phyloP scores from a whole-genome alignment of 2,113 vertebrate genomes.

The Orycteropus afer region DNA sequence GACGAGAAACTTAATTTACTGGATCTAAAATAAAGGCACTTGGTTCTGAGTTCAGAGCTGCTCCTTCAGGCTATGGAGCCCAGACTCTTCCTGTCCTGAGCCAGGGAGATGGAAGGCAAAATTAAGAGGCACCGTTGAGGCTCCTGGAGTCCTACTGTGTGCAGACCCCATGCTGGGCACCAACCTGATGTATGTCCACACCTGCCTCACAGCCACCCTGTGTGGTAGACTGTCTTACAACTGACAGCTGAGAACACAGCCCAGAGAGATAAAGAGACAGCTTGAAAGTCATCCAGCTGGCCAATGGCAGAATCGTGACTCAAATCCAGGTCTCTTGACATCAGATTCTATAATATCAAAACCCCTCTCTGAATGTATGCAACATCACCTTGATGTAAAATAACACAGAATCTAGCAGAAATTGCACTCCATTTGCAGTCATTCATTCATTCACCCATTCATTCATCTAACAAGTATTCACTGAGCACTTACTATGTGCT shows the following conservation, averaged over 20 bases:
- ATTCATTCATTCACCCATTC: not conserved
- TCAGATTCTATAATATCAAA: not conserved
- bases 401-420: not conserved
- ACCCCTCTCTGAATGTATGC: fast-evolving
- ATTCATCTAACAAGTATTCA: not conserved
- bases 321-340: not conserved
- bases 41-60: not conserved
- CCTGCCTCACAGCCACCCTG: fast-evolving
- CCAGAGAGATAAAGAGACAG: not conserved
- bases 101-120: not conserved
- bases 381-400: fast-evolving
- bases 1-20: constrained; percentile 54
- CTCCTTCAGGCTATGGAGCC: not conserved
- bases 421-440: not conserved
- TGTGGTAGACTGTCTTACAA: fast-evolving
- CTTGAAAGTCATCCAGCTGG: not conserved
- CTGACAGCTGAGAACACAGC: not conserved
- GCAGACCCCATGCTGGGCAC: not conserved
- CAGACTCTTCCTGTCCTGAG: not conserved
- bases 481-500: fast-evolving
- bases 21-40: not conserved
- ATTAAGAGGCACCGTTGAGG: fast-evolving
- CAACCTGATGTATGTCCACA: not conserved
- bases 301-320: not conserved
- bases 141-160: not conserved